Evolutionary conservation across 2,797 vertebrate species (phyloP), one percentile per base, ranked within the genome.

Genomic region (Hippopotamyrus pictus): DNA sequence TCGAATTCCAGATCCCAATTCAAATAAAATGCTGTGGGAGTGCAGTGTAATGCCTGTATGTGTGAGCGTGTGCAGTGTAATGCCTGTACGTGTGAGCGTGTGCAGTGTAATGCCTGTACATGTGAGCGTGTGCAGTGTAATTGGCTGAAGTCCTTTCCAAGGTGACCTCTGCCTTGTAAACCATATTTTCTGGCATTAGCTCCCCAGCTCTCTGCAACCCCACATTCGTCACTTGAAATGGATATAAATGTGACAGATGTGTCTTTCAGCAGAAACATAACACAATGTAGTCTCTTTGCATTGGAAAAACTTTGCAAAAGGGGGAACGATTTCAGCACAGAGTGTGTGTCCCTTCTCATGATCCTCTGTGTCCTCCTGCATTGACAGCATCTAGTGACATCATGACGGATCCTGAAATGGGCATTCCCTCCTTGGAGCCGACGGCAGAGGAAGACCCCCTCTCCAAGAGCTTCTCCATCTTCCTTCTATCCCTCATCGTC

Each of bases 401-500:
- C 22, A 96, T 95, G 96, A 94, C 83, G 11, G 93, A 93, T 1
- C 54, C 93, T 6, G 76, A 85, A 76, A 0, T 87, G 90, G 94
- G 94, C 25, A 90, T 91, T 0, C 22, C 54, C 8, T 2, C 94
- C 0, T 92, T 93, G 79, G 91, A 57, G 0, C 1, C 48, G 1
- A 87, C 90, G 0, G 91, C 91, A 25, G 92, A 93, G 53, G 94
- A 95, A 3, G 88, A 93, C 50, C 7, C 91, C 0, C 90, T 94
- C 22, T 92, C 96, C 92, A 96, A 94, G 92, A 93, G 91, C 89
- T 93, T 91, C 0, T 96, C 97, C 0, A 37, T 97, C 87, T 93
- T 97, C 79, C 93, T 97, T 89, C 92, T 97, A 89, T 96, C 96
- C 0, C 91, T 97, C 91, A 94, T 97, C 62, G 65, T 91, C 0